Conservation (phyloP, 2,797 vertebrate species). For the Hippopotamyrus pictus region DNA sequence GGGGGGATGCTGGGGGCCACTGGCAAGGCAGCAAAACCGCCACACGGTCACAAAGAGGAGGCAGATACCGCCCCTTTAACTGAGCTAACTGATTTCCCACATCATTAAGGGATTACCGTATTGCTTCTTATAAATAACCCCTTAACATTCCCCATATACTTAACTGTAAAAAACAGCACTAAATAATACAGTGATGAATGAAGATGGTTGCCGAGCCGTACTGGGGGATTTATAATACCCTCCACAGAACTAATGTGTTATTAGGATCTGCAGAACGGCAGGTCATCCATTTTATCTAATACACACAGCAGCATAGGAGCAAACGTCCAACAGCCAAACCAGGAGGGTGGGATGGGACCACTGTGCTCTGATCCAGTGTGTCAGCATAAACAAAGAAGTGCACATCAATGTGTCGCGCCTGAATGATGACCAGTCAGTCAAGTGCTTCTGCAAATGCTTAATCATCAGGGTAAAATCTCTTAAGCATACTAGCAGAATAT, state of each 20-base stretch:
- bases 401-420: not conserved
- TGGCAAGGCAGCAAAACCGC: slow-evolving; percentile 34
- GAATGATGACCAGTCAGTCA: not conserved
- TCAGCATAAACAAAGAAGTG: not conserved
- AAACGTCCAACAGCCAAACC: not conserved
- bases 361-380: not conserved
- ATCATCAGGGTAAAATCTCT: not conserved
- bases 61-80: not conserved
- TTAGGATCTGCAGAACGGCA: not conserved
- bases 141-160: not conserved
- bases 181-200: not conserved
- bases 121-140: not conserved
- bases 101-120: not conserved
- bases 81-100: not conserved
- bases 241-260: not conserved
- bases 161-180: not conserved
- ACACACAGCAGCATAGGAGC: not conserved
- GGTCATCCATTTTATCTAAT: not conserved
- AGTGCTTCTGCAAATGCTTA: not conserved
- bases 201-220: not conserved
- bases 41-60: not conserved
- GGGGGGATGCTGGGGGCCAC: slow-evolving; percentile 84
- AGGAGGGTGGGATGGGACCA: not conserved
- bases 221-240: not conserved
- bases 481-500: not conserved